phyloP scores from a whole-genome alignment of 2,113 vertebrate genomes.

The Furnarius figulus region DNA sequence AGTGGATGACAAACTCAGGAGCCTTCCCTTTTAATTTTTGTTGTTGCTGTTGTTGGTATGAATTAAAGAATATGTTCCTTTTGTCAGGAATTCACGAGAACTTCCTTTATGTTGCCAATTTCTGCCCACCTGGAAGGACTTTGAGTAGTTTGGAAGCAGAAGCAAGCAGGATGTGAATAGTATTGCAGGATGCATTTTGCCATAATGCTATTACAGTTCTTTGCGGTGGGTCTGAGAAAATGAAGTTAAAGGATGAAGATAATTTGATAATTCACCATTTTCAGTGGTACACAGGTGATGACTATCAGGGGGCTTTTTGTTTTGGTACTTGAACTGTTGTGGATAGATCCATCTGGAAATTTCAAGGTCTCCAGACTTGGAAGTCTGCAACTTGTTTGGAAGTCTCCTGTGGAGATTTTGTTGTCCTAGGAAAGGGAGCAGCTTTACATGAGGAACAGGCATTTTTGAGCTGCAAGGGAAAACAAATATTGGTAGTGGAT shows the following conservation, averaged over 20 bases:
- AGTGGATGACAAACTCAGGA: not conserved
- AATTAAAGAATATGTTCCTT: not conserved
- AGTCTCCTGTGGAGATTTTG: not conserved
- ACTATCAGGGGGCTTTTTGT: not conserved
- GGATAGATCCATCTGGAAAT: not conserved
- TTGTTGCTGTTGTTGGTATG: not conserved
- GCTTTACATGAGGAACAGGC: not conserved
- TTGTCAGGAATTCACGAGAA: not conserved
- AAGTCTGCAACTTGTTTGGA: not conserved
- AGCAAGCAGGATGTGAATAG: not conserved
- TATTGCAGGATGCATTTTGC: not conserved
- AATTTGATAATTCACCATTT: not conserved
- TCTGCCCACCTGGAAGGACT: not conserved
- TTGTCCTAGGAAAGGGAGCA: not conserved
- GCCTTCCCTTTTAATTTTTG: not conserved
- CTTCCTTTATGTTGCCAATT: not conserved
- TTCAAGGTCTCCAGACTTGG: not conserved
- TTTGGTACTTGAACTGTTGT: not conserved
- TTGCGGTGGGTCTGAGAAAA: not conserved
- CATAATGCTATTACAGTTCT: accelerated
- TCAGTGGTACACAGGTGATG: not conserved
- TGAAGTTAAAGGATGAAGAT: not conserved
- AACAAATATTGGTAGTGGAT: not conserved
- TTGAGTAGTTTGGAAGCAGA: not conserved
- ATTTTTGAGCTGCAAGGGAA: not conserved